Evolutionary conservation across 1,140 invertebrate species (phyloP), one percentile per base, ranked within the genome.

Genomic region (Heliothis virescens): DNA sequence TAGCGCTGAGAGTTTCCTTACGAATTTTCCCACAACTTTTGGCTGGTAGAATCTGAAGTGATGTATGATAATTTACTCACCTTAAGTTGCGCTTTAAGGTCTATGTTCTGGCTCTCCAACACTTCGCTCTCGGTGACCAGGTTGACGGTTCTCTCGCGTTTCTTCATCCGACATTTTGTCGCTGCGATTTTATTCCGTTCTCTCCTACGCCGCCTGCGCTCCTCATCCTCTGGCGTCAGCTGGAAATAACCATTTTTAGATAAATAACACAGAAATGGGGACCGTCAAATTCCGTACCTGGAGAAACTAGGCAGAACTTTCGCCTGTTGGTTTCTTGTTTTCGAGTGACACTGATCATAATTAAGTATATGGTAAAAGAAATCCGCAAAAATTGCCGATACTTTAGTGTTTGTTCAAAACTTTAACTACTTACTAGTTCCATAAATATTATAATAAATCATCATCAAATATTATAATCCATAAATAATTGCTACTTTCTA

Each of bases 111-210:
- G n/a, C 96, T 96, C 91, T 98, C 98, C 15, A 98, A 92, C 2
- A 96, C 96, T 92, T 98, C 98, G 10, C 98, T 98, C 94, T 99
- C 98, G 86, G 97, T 96, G 78, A 98, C 97, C 79, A 99, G 95
- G 82, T 98, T 97, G 65, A 97, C 96, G 0, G 98, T 98, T 81
- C 97, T 96, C 89, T 99, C 98, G 21, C 98, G 97, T 92, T 99
- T 99, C 95, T 99, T 99, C 95, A 98, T 96, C 72, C 98, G 96
- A 92, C 98, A 99, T 92, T 99, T 99, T 18, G 98, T 99, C 12
- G 98, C 98, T 16, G 98, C 98, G 59, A 99, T 97, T 96, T 99
- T 99, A 93, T 99, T 99, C 71, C 98, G 96, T 93, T 99, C 98
- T 82, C 98, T 96, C 85, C 98, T 95, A 72, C 98, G 95, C 62